Conservation (phyloP, 2,888 invertebrate species). For the Acanthopleura granulata region DNA sequence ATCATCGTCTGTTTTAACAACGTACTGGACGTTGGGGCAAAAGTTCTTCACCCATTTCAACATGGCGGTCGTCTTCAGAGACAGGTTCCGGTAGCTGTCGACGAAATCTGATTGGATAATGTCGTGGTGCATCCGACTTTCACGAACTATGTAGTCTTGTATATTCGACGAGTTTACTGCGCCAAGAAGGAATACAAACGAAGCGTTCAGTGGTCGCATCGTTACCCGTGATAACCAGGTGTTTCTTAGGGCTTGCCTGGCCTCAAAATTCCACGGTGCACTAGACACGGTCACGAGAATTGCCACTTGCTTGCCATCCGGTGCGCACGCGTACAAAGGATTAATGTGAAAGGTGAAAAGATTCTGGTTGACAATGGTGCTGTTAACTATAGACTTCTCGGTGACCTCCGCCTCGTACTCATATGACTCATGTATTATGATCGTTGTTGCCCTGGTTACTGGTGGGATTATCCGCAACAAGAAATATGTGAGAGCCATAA, state of each 20-base stretch:
- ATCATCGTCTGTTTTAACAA: constrained; percentile 39
- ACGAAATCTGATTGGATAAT: constrained; percentile 12
- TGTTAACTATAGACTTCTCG: no score
- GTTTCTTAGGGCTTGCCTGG: not conserved
- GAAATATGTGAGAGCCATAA: no score
- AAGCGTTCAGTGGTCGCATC: not conserved
- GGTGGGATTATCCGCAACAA: no score
- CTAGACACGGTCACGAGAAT: not conserved
- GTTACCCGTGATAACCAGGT: not conserved
- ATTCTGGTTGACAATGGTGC: no score
- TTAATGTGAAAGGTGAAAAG: no score
- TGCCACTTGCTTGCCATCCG: constrained; percentile 13
- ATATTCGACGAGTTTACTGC: no score
- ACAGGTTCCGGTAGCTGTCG: constrained; percentile 11
- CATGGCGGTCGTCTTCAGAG: constrained; percentile 8
- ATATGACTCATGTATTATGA: no score
- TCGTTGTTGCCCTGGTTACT: no score
- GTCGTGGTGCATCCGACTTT: constrained; percentile 1
- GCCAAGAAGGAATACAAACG: not conserved
- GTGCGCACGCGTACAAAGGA: constrained; percentile 10
- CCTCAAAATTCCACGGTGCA: not conserved
- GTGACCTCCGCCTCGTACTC: no score
- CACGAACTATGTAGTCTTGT: not conserved
- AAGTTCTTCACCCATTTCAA: constrained; percentile 10
- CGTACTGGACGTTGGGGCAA: not conserved